Conservation (phyloP, 2,797 vertebrate genomes). For the Gallinago solitaria region DNA sequence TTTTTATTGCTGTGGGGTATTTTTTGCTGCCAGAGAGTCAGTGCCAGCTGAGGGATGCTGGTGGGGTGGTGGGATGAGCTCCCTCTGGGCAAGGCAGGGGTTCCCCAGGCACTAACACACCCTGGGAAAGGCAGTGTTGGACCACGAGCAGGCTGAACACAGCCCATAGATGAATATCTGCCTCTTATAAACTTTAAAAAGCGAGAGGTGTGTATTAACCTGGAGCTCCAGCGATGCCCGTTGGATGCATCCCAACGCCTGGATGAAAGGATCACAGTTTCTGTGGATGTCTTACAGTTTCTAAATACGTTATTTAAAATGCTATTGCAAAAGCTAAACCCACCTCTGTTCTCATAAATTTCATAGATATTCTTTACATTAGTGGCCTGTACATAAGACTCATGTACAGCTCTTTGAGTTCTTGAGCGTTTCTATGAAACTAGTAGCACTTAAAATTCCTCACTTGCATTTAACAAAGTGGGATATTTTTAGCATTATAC, state of each 20-base stretch:
- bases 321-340: background rate
- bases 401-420: background rate
- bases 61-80: background rate
- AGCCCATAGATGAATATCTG: background rate
- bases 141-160: rapidly evolving
- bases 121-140: background rate
- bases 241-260: background rate
- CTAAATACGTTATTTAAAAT: background rate
- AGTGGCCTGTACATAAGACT: background rate
- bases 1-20: background rate
- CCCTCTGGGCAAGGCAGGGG: background rate
- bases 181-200: background rate
- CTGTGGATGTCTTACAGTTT: background rate
- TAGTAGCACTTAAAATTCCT: background rate
- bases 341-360: background rate
- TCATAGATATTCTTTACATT: background rate
- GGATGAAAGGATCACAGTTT: background rate
- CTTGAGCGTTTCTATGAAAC: background rate
- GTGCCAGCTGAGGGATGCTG: background rate
- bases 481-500: background rate
- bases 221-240: rapidly evolving
- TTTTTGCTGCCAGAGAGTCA: background rate
- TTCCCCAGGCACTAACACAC: background rate
- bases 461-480: background rate
- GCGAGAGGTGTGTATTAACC: background rate